Conservation (phyloP, 2,113 vertebrate genomes). For the Echinops telfairi region DNA sequence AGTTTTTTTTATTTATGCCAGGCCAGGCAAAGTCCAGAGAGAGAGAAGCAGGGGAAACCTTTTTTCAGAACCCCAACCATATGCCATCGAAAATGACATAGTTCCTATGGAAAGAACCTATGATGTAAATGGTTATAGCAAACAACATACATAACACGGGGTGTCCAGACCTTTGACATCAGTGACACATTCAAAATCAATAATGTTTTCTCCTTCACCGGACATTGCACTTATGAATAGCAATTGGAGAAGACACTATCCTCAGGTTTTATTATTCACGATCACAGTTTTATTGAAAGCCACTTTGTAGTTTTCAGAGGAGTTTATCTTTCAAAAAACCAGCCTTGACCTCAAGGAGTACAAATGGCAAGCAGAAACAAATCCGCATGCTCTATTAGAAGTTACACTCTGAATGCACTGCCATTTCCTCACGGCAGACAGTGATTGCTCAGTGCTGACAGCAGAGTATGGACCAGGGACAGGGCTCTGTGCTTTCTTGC, state of each 20-base stretch:
- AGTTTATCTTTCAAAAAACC: neutral
- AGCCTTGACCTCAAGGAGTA: neutral
- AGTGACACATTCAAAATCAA: neutral
- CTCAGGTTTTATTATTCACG: neutral
- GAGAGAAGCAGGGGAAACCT: neutral
- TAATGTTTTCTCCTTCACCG: neutral
- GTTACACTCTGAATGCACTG: fast-evolving
- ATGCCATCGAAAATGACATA: neutral
- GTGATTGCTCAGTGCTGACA: no score
- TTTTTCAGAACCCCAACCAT: no score
- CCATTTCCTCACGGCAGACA: neutral
- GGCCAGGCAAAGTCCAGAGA: neutral
- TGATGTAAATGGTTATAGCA: neutral
- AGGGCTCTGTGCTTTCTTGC: neutral
- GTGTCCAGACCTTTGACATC: neutral
- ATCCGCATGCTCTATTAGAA: fast-evolving
- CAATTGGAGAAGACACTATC: neutral
- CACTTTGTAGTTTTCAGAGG: neutral
- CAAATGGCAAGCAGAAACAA: neutral
- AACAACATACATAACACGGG: neutral
- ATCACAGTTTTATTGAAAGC: neutral
- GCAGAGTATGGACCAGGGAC: fast-evolving
- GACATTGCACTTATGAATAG: neutral
- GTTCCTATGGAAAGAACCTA: neutral
- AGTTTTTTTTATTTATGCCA: neutral